Evolutionary conservation across 2,113 vertebrate species (phyloP).

Genomic region (Ivindomyrus marchei): DNA sequence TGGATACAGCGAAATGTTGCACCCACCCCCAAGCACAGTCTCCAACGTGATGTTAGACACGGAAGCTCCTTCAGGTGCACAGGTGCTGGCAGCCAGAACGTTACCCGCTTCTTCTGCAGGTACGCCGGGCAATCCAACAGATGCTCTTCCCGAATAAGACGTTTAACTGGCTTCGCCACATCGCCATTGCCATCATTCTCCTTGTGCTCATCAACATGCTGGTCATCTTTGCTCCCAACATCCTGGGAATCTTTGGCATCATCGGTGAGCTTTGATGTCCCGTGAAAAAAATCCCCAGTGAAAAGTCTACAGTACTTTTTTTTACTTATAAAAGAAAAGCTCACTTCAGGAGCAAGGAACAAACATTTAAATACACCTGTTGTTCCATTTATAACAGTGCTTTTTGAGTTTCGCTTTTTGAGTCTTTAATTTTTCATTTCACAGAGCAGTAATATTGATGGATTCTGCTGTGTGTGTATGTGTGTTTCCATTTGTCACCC

Average conservation of each 20-base stretch:
- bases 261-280: conserved; percentile 69
- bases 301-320: neutral
- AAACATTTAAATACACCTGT: neutral
- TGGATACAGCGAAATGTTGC: neutral
- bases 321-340: neutral
- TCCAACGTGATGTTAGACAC: neutral
- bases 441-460: neutral
- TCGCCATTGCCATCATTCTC: conserved; percentile 69
- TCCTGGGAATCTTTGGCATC: conserved; percentile 92
- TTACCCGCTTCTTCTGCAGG: conserved; percentile 53
- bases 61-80: neutral
- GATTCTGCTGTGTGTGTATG: neutral
- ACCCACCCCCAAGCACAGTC: neutral
- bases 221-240: conserved; percentile 95
- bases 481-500: neutral
- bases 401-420: neutral
- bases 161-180: conserved; percentile 87
- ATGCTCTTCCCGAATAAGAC: conserved; percentile 88
- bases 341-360: neutral
- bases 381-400: neutral
- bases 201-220: conserved; percentile 86
- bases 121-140: conserved; percentile 91
- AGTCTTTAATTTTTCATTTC: neutral
- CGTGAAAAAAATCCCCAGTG: neutral
- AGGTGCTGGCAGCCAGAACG: neutral